Percentiles rank a stretch among this genome's conserved stretches.
phyloP scores from a whole-genome alignment of 2,113 vertebrate species.

The Morone chrysops region DNA sequence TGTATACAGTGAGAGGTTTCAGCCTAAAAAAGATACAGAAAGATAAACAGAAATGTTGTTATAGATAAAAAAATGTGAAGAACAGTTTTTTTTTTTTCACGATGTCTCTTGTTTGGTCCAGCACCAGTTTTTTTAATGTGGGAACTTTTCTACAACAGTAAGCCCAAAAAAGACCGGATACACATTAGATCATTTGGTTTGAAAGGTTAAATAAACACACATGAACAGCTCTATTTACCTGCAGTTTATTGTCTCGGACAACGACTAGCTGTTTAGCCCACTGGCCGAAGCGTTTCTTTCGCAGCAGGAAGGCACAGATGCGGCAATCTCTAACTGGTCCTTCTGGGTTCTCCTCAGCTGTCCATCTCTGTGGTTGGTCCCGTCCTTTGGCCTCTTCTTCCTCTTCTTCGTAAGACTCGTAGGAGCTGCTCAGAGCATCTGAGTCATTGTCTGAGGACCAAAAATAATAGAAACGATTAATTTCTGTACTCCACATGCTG shows the following conservation, averaged over 20 bases:
- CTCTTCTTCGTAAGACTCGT: constrained; percentile 97
- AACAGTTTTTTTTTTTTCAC: too few relatives aligned
- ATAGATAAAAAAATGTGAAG: too few relatives aligned
- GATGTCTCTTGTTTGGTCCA: neutral
- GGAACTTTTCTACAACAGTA: neutral
- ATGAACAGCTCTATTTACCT: constrained; percentile 83
- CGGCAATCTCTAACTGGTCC: constrained; percentile 91
- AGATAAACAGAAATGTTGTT: too few relatives aligned
- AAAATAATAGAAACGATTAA: constrained; percentile 3
- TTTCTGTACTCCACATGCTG: neutral
- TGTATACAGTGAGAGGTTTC: neutral
- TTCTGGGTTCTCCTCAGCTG: constrained; percentile 89
- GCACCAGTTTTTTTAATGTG: neutral
- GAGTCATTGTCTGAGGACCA: constrained; percentile 93
- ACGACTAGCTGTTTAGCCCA: constrained; percentile 97
- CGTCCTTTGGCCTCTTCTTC: constrained; percentile 93
- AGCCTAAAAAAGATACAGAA: too few relatives aligned
- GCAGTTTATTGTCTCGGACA: constrained; percentile 92
- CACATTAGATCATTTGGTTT: neutral
- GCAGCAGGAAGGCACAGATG: constrained; percentile 94
- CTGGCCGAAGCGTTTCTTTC: constrained; percentile 98
- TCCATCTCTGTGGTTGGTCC: constrained; percentile 89
- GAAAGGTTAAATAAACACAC: neutral
- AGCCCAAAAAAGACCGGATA: neutral
- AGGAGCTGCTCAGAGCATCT: constrained; percentile 96